phyloP scores from a whole-genome alignment of 2,888 invertebrate genomes.

The Hecatera dysodea region DNA sequence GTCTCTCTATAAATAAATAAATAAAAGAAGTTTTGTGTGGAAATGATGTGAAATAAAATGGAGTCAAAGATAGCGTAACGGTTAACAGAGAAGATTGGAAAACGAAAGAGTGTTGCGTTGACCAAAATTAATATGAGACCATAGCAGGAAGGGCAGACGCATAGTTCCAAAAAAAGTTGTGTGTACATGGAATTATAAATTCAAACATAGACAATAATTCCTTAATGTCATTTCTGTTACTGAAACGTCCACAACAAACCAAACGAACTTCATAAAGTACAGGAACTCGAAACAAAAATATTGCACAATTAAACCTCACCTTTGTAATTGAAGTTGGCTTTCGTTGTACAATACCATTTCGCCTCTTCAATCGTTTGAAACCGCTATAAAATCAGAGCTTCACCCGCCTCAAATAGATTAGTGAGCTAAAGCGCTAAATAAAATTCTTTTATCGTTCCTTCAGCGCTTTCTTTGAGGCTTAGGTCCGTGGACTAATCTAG shows the following conservation, averaged over 20 bases:
- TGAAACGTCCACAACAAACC: constrained; percentile 3
- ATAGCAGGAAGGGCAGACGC: background rate
- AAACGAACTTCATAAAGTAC: constrained; percentile 13
- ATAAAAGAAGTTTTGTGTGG: background rate
- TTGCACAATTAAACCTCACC: constrained; percentile 39
- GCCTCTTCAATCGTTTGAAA: constrained; percentile 41
- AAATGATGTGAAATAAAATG: background rate
- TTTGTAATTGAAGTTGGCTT: constrained; percentile 36
- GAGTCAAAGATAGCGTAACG: background rate
- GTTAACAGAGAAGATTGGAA: background rate
- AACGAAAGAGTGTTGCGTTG: background rate
- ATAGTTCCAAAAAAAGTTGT: no score
- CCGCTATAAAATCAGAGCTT: constrained; percentile 47
- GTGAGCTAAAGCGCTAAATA: constrained; percentile 52
- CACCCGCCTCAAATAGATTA: constrained; percentile 53
- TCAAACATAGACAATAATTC: background rate
- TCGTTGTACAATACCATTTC: constrained; percentile 41
- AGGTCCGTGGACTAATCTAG: constrained; percentile 62
- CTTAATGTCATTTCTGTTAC: background rate
- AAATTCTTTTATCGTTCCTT: constrained; percentile 49
- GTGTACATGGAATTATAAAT: no score
- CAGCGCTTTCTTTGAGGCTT: constrained; percentile 47
- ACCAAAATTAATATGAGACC: background rate
- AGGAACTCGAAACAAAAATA: constrained; percentile 44
- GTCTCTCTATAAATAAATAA: no score